Conservation (phyloP, 2,888 invertebrate genomes). For the Carcina quercana region DNA sequence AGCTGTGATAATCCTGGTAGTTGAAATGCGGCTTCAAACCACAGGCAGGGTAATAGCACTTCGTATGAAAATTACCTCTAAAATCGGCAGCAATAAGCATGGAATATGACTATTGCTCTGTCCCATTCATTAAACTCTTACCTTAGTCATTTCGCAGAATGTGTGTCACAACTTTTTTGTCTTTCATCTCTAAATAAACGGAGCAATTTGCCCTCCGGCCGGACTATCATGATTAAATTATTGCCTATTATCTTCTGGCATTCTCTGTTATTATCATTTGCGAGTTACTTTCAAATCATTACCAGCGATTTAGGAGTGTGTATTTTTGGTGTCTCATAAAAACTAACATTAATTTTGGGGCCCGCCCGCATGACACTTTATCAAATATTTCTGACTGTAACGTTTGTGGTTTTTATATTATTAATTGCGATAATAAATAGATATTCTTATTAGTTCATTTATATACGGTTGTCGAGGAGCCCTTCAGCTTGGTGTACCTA, state of each 20-base stretch:
- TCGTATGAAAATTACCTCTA: constrained; percentile 65
- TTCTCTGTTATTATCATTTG: constrained; percentile 48
- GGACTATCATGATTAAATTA: constrained; percentile 55
- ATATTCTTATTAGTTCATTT: no score
- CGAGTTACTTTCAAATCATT: constrained; percentile 43
- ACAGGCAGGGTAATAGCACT: constrained; percentile 50
- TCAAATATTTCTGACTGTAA: no score
- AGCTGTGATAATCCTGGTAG: constrained; percentile 47
- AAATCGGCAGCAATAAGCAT: constrained; percentile 68
- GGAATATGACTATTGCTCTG: constrained; percentile 56
- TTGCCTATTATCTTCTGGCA: constrained; percentile 36
- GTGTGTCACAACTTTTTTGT: constrained; percentile 50
- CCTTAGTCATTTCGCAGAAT: constrained; percentile 52
- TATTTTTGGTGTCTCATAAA: constrained; percentile 5
- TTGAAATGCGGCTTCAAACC: constrained; percentile 39
- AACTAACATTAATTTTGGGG: not conserved
- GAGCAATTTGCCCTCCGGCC: constrained; percentile 45
- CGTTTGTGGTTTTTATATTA: no score
- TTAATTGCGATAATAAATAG: no score
- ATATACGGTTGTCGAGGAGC: no score
- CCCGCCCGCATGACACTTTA: no score
- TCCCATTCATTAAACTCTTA: constrained; percentile 62
- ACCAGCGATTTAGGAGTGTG: constrained; percentile 27
- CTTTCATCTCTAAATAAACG: constrained; percentile 44
- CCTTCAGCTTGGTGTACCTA: no score